Evolutionary conservation across 2,797 vertebrate species (phyloP), one percentile per base, ranked within the genome.

Genomic region (Calcarius lapponicus): DNA sequence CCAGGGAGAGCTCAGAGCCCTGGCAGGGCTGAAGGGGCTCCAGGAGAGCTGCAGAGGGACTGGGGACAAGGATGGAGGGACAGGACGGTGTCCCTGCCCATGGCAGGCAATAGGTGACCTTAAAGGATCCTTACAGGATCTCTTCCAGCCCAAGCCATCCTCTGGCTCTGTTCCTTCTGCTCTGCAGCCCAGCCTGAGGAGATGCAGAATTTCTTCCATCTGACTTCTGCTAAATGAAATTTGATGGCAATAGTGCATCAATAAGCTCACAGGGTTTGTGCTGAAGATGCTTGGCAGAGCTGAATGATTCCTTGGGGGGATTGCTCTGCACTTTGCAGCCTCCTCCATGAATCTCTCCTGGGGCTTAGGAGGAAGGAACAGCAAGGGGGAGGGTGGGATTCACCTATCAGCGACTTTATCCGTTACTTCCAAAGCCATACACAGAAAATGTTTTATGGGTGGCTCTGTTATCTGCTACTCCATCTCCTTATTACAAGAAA

Each of bases 201-300:
- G n/a, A 66, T 32, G 36, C 42, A 34, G 47, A 16, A 2, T 17
- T 66, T 50, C 34, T 72, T 74, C 42, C n/a, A 31, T 43, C 71
- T 67, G 89, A 51, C 45, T 80, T 75, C 26, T 93, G 61, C 54
- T 94, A 82, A 71, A 80, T 86, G 67, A 72, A 51, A 19, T 65
- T 85, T 82, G 61, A 87, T 74, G 86, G 60, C 82, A 69, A 17
- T 22, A 12, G 10, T 26, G 85, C 82, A 38, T 48, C 40, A 12
- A 22, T 16, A 43, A 47, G 28, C 64, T 74, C 36, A 18, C 53
- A 54, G 80, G 76, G 24, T 45, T 81, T 66, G 29, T 94, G 53
- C 73, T 92, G 70, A 57, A 40, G 92, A 62, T 2, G n/a, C 67
- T 76, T 28, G 31, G 67, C 31, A 40, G 70, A 3, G 75, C 34